A percentile compares a stretch with the other conserved stretches of the same genome.
Evolutionary conservation across 2,888 invertebrate species (phyloP).

Genomic region (Bugula neritina): DNA sequence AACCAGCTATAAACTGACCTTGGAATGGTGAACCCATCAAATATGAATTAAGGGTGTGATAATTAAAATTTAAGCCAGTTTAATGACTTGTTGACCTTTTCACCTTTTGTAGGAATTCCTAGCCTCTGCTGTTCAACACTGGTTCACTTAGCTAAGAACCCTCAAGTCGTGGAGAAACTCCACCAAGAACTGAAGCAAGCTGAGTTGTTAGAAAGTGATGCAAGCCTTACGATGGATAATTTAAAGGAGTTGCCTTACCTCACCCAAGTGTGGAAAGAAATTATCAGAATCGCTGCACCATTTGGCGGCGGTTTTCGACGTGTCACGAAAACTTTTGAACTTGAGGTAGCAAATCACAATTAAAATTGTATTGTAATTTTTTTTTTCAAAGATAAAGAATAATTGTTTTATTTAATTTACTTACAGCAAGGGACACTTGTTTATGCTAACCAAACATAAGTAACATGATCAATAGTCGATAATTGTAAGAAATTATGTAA

Average conservation of each 20-base stretch:
- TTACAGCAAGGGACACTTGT: too few relatives aligned
- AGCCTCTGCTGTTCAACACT: constrained; percentile 24
- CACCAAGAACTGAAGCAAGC: background rate
- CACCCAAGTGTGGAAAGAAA: constrained; percentile 34
- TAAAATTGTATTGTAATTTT: too few relatives aligned
- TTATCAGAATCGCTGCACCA: constrained; percentile 41
- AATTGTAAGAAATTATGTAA: too few relatives aligned
- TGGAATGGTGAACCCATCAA: too few relatives aligned
- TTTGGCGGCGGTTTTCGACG: constrained; percentile 43
- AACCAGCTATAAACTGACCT: too few relatives aligned
- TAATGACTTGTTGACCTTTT: too few relatives aligned
- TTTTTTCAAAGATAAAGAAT: too few relatives aligned
- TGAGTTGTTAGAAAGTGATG: background rate
- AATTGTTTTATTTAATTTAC: too few relatives aligned
- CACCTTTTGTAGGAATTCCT: constrained; percentile 1
- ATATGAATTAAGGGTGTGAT: too few relatives aligned
- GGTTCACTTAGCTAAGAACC: constrained; percentile 17
- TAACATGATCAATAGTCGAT: too few relatives aligned
- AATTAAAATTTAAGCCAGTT: too few relatives aligned
- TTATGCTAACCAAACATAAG: too few relatives aligned
- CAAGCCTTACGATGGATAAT: background rate
- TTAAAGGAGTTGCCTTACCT: constrained; percentile 4
- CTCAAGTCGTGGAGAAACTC: background rate
- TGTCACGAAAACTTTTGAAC: constrained; percentile 41
- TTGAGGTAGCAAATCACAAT: constrained; percentile 37